Base-by-base conservation (phyloP, 2,797 vertebrate species). In the Bradypodion ventrale region DNA sequence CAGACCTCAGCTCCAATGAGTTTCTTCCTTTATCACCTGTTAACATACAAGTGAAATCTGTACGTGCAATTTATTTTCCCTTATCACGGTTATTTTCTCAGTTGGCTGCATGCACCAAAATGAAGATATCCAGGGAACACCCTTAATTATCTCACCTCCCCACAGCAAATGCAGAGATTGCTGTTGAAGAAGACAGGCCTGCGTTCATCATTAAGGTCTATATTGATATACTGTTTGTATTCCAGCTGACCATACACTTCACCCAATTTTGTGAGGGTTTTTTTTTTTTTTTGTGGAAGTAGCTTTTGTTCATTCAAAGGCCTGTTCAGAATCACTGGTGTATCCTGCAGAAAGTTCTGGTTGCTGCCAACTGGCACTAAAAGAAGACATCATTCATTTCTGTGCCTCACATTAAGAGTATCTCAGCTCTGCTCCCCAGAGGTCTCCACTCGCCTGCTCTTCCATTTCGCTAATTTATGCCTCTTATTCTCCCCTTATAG, bases 21-120 rank as follows among this genome's bases (percentile, higher is more conserved):
- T 70, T 62, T 86, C 83, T 75, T 66, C 89, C 89, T 86, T 75
- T 89, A 82, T 90, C 86, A 83, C 86, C 90, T 85, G 59, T 85
- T 82, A 63, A 87, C 78, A 82, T 72, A 65, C 66, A 13, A 44
- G 16, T n/a, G 49, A 87, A 87, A 79, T 75, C 46, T 60, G 82
- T 84, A 72, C 44, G 82, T 82, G 82, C 70, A 72, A 78, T 91
- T 89, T 85, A 75, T 68, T 78, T 83, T 87, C 78, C 83, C 29
- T 79, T 66, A 80, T 63, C 84, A 86, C 40, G 15, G 79, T 87
- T 86, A n/a, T 79, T 87, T 75, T 42, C 89, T 91, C 66, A 79
- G 29, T 75, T 82, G 62, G 59, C 86, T 65, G 69, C 69, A 15
- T 56, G 82, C 82, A 88, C 83, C 77, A 90, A 90, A 89, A 81